phyloP scores from a whole-genome alignment of 92 coral and sea anemone species.

The Diadumene lineata region DNA sequence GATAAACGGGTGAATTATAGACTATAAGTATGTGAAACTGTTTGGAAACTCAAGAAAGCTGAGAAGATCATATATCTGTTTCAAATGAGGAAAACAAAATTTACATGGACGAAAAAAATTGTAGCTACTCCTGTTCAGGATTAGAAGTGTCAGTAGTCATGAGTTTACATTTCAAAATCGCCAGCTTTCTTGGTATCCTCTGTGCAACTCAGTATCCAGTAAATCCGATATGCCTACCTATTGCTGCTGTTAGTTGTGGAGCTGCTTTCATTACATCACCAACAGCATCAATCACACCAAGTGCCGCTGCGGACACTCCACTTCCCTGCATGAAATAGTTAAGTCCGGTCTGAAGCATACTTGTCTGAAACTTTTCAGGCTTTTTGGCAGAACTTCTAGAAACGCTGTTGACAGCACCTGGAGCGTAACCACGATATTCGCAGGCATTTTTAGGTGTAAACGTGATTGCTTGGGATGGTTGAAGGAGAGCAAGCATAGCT shows the following conservation, averaged over 20 bases:
- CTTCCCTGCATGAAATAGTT: conserved; percentile 14
- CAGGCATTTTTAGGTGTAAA: background rate
- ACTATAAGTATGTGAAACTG: too few species aligned
- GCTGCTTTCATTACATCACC: conserved; percentile 4
- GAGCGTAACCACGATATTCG: conserved; percentile 9
- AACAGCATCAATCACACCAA: conserved; percentile 13
- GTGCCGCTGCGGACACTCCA: conserved; percentile 1
- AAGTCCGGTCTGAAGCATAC: background rate
- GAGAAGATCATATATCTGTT: too few species aligned
- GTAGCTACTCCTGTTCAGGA: too few species aligned
- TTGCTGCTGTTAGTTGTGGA: conserved; percentile 17
- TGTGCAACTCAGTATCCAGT: too few species aligned
- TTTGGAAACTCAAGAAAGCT: too few species aligned
- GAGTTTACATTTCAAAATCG: too few species aligned
- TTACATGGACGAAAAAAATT: too few species aligned
- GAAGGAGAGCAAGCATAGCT: background rate
- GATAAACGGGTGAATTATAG: too few species aligned
- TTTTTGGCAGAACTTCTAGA: background rate
- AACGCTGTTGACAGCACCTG: conserved; percentile 9
- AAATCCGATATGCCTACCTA: too few species aligned
- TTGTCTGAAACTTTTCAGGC: conserved; percentile 19
- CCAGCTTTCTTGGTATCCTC: too few species aligned
- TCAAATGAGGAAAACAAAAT: too few species aligned
- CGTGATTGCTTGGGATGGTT: background rate
- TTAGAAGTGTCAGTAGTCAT: too few species aligned